A percentile compares a stretch with the other conserved stretches of the same genome.
These are phyloP conservation scores for Dione vanillae DNA, from an alignment of 2,888 invertebrate genomes.

Conservation along the genomic window DNA sequence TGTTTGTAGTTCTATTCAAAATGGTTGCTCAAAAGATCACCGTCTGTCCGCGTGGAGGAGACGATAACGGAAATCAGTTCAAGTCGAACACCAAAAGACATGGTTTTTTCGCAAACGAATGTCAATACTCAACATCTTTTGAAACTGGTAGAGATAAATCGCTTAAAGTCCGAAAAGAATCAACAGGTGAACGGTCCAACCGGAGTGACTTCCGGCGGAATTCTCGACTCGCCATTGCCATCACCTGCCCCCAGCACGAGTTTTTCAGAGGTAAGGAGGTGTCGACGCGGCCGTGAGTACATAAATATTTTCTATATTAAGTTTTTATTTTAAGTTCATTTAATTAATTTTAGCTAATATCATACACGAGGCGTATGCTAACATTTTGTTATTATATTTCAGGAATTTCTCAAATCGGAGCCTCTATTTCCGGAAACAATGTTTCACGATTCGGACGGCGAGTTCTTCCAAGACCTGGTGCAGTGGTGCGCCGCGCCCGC, in stretches of 20 bases:
- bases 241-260: conserved; percentile 65
- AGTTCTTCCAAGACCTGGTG: conserved; percentile 89
- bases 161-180: conserved; percentile 78
- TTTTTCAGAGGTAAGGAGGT: conserved; percentile 77
- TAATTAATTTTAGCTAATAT: conserved; percentile 41
- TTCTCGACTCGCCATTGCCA: conserved; percentile 57
- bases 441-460: conserved; percentile 83
- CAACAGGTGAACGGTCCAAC: conserved; percentile 68
- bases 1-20: conserved; percentile 85
- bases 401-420: conserved; percentile 79
- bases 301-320: conserved; percentile 56
- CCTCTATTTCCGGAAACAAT: conserved; percentile 73
- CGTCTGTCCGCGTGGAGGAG: conserved; percentile 80
- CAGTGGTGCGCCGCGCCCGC: conserved; percentile 84
- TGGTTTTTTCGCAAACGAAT: conserved; percentile 84
- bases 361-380: conserved; percentile 52
- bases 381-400: conserved; percentile 64
- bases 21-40: conserved; percentile 83
- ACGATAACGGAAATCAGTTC: conserved; percentile 78
- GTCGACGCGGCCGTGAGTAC: conserved; percentile 70
- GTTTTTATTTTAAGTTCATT: conserved; percentile 59
- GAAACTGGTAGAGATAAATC: conserved; percentile 82
- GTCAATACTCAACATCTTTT: conserved; percentile 78
- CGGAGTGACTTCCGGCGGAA: conserved; percentile 73
- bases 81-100: conserved; percentile 79